Evolutionary conservation across 2,113 vertebrate genomes (phyloP).

Genomic region (Neotoma lepida): DNA sequence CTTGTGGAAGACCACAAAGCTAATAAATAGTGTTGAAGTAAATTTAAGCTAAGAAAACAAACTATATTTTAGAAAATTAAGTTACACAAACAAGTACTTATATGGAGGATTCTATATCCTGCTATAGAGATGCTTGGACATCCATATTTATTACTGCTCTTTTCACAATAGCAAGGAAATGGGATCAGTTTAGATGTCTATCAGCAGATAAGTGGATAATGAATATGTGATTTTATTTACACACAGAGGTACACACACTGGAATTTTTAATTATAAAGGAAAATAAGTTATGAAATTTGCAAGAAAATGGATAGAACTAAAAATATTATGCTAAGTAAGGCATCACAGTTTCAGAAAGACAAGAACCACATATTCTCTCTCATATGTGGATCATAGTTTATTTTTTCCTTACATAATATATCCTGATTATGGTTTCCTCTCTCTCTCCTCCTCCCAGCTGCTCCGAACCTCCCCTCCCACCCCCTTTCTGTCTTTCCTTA

Average conservation of each 20-base stretch:
- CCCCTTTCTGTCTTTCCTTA: background rate
- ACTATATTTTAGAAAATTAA: background rate
- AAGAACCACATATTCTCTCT: background rate
- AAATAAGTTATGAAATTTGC: background rate
- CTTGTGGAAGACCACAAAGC: background rate
- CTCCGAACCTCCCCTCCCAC: background rate
- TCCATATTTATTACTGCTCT: background rate
- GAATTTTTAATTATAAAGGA: background rate
- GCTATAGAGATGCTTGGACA: background rate
- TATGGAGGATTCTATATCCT: background rate
- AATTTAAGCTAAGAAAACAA: constrained; percentile 56
- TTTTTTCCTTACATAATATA: background rate
- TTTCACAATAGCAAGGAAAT: background rate
- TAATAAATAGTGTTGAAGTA: constrained; percentile 38
- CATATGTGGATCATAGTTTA: background rate
- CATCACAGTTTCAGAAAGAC: background rate
- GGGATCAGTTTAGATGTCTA: background rate
- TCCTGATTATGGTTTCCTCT: background rate
- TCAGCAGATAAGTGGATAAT: background rate
- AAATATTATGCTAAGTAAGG: background rate
- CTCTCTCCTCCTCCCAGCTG: background rate
- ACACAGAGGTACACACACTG: background rate
- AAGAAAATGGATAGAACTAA: background rate
- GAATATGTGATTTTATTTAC: background rate
- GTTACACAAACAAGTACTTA: constrained; percentile 24